These are phyloP conservation scores for Equus przewalskii DNA, from an alignment of 2,113 vertebrate species.

Conservation along the genomic window DNA sequence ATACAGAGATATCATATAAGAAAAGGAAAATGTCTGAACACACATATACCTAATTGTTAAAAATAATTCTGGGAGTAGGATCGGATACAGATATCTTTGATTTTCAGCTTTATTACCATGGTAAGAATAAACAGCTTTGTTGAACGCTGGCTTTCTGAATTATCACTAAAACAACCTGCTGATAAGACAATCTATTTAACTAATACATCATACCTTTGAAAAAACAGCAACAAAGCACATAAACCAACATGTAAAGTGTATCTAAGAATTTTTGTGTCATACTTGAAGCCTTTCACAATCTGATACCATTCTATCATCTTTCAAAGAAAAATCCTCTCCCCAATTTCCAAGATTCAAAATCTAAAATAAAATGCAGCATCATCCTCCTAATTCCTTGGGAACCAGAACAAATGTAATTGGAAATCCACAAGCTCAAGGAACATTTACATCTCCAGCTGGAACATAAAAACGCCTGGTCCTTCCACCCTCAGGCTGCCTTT, in stretches of 20 bases:
- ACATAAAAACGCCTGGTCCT: neutral
- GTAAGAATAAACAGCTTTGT: slow-evolving; percentile 13
- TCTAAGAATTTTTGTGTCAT: neutral
- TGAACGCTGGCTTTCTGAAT: neutral
- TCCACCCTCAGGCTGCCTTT: neutral
- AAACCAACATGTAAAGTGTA: neutral
- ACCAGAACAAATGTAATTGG: neutral
- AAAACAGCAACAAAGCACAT: neutral
- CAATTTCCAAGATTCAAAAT: slow-evolving; percentile 13
- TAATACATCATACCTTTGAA: neutral
- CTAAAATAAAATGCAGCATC: neutral
- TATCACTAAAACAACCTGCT: neutral
- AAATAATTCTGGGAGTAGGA: neutral
- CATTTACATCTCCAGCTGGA: neutral
- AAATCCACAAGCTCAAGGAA: neutral
- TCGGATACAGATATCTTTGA: neutral
- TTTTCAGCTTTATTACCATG: slow-evolving; percentile 11
- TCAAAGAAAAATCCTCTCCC: neutral
- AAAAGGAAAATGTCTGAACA: neutral
- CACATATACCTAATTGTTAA: neutral
- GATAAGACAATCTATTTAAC: neutral
- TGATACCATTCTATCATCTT: neutral
- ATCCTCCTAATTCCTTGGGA: neutral
- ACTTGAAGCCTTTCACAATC: neutral
- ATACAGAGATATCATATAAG: neutral